Evolutionary conservation across 2,113 vertebrate species (phyloP).

Genomic region (Rhea americana): DNA sequence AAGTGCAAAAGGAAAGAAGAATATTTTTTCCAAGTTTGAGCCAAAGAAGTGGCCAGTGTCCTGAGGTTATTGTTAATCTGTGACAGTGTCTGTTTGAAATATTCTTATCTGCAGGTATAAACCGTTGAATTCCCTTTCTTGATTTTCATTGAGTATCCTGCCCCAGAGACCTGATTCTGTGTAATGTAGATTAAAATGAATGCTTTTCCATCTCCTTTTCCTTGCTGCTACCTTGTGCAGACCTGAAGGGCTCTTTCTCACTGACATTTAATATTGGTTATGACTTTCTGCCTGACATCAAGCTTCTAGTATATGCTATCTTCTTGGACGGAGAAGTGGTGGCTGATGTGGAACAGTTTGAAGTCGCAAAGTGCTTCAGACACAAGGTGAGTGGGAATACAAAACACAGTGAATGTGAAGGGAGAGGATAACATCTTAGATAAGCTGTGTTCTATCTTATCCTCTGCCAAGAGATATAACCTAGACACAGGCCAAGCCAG

Average conservation of each 20-base stretch:
- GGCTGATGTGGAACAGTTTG: slow-evolving; percentile 52
- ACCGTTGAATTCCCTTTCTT: not conserved
- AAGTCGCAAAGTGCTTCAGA: slow-evolving; percentile 43
- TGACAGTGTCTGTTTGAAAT: not conserved
- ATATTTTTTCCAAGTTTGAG: not conserved
- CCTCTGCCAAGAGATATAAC: not conserved
- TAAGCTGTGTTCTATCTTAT: not conserved
- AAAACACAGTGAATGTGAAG: not conserved
- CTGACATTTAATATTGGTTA: slow-evolving; percentile 4
- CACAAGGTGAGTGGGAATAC: slow-evolving; percentile 47
- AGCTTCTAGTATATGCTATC: slow-evolving; percentile 36
- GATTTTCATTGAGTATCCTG: not conserved
- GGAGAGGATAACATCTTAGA: not conserved
- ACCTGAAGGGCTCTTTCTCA: slow-evolving; percentile 57
- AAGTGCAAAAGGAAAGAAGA: not conserved
- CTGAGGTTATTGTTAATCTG: not conserved
- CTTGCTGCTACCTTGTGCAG: not conserved
- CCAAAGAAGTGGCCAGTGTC: not conserved
- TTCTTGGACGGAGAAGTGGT: slow-evolving; percentile 63
- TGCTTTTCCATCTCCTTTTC: not conserved
- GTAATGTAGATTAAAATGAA: not conserved
- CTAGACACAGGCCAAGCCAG: not conserved
- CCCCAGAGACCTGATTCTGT: not conserved
- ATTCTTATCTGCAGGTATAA: not conserved
- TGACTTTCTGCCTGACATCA: slow-evolving; percentile 42